Base-by-base conservation (phyloP, 35 echinoderm and acorn worm genomes). In the Apostichopus parvimensis region DNA sequence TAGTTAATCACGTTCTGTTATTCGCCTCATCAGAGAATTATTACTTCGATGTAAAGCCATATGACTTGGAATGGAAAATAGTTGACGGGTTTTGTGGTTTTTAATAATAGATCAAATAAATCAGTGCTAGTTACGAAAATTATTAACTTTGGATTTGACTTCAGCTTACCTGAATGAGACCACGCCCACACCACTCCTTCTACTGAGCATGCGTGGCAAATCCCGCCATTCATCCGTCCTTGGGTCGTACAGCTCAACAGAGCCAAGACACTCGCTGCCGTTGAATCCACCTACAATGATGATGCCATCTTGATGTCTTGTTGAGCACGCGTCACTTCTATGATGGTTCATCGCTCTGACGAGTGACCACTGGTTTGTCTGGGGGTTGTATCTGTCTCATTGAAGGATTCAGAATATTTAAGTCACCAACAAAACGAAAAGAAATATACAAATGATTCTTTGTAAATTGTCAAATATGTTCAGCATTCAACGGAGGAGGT, bases 281-380 rank as follows among this genome's bases (percentile, higher is more conserved):
- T 98, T 98, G 87, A 96, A 98, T 1, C 97, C 97, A 45, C 97
- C 97, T n/a, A 95, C 95, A 66, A 98, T 95, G 70, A 96, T 90
- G 55, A 98, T 90, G 11, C 84, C 52, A 54, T 91, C 94, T 24
- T 93, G 82, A 15, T 89, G 87, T 15, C 79, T 56, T 55, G 95
- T 90, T 23, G 94, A 94, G 4, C 92, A 96, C 34, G 97, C 97
- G 83, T 98, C 97, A 68, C 97, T 98, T 1, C 97, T 92, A 82
- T 98, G 97, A 68, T 98, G 97, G 79, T 95, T 98, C 97, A 98
- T 98, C 5, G 92, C 71, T 15, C 82, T 84, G 24, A 98, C 79
- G 58, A 98, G 66, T 1, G 92, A 87, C 97, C 97, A 98, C 76
- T 98, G 97, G 79, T 98, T 98, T 59, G 86, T 79, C 17, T 75